Evolutionary conservation across 1,140 invertebrate species (phyloP).

Genomic region (Macrobrachium nipponense): DNA sequence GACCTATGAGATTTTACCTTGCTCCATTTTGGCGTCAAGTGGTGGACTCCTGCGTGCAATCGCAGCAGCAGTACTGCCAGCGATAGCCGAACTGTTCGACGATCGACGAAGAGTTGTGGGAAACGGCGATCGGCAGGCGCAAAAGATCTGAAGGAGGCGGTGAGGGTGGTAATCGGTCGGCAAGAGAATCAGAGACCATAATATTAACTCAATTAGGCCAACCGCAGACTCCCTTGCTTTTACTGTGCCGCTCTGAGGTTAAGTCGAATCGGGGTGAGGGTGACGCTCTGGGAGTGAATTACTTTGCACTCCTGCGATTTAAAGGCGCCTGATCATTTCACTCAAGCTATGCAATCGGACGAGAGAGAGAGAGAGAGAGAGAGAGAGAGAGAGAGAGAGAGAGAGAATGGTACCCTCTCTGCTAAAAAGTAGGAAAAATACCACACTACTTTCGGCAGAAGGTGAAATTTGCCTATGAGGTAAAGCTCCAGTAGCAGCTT

Average conservation of each 20-base stretch:
- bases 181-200: constrained; percentile 40
- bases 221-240: constrained; percentile 39
- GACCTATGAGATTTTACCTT: no score
- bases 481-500: no score
- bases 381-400: background rate
- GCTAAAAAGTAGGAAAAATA: no score
- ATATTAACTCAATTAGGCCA: constrained; percentile 43
- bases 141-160: background rate
- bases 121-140: background rate
- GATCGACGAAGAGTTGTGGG: background rate
- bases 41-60: background rate
- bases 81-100: background rate
- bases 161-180: background rate
- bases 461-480: no score
- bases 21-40: no score
- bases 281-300: constrained; percentile 23
- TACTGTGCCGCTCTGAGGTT: constrained; percentile 20
- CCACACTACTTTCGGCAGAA: no score
- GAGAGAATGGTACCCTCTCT: no score
- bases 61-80: background rate
- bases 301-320: background rate
- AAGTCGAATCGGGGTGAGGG: background rate
- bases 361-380: background rate
- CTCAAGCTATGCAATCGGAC: background rate
- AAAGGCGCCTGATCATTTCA: background rate